Base-by-base conservation (phyloP, 1,140 invertebrate genomes). In the Teleopsis dalmanni region DNA sequence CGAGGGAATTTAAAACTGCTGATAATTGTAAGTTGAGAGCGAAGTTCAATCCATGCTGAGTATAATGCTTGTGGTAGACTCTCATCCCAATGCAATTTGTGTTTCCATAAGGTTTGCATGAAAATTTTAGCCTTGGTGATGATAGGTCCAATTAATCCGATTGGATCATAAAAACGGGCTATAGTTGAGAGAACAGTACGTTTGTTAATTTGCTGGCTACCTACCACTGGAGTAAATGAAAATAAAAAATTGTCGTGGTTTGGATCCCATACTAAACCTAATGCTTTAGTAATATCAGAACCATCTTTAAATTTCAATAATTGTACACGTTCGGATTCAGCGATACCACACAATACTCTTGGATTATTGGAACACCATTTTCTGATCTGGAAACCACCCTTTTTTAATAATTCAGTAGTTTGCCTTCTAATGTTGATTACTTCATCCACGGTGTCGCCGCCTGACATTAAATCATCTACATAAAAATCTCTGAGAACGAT, bases 301-400 rank as follows among this genome's bases (percentile, higher is more conserved):
- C 44, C 50, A 35, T 51, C 44, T 16, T 47, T 10, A 33, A 51
- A 47, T 26, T 33, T 46, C 3, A 42, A 33, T 22, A 25, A 9
- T 23, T 34, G 21, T 25, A 34, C 44, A 11, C 36, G 31, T 7
- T 46, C 37, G 10, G 35, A 31, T 9, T 18, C 6, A 21, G 35
- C 0, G 18, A 19, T 16, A 11, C 14, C 45, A 16, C 31, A 22
- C 10, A 53, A 25, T 6, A 48, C 14, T 3, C 35, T 7, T 4
- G 11, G 65, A 25, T 66, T 34, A 50, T 70, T 73, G 0, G 60
- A 60, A 4, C 48, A 51, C 68, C 70, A 74, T 60, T 74, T 73
- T 37, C 64, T 50, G 54, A 18, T 60, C 48, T 56, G 8, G 37
- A 75, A 68, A 33, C 65, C 63, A 23, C 58, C 69, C n/a, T 27